Evolutionary conservation across 2,797 vertebrate species (phyloP).

Genomic region (Cryptoprocta ferox): DNA sequence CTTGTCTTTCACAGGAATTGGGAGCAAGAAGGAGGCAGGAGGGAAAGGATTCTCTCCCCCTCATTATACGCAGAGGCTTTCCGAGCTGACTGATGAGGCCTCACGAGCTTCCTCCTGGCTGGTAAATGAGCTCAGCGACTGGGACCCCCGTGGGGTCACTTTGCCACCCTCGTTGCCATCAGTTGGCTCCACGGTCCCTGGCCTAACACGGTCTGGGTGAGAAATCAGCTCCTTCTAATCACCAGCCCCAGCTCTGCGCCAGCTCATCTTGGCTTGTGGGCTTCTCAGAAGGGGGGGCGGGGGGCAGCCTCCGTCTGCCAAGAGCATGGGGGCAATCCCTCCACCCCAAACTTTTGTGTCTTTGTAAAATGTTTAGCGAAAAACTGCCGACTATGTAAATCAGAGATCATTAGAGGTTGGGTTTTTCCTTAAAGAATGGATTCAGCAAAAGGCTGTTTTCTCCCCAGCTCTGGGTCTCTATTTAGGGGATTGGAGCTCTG

Average conservation of each 20-base stretch:
- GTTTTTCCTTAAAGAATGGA: conserved; percentile 86
- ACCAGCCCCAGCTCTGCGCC: neutral
- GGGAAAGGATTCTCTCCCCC: neutral
- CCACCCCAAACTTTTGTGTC: conserved; percentile 81
- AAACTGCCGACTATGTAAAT: conserved; percentile 88
- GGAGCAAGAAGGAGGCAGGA: neutral
- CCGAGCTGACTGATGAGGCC: neutral
- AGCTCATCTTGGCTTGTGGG: neutral
- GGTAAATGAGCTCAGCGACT: neutral
- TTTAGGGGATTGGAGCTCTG: conserved; percentile 89
- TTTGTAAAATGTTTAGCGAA: conserved; percentile 81
- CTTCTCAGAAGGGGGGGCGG: conserved; percentile 58
- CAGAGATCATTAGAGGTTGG: conserved; percentile 88
- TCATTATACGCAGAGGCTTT: neutral
- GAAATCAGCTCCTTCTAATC: neutral
- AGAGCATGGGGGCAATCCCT: conserved; percentile 55
- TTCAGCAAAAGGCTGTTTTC: conserved; percentile 96
- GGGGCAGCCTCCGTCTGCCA: conserved; percentile 69
- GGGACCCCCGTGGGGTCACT: fast-evolving
- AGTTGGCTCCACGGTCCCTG: neutral
- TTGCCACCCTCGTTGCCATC: neutral
- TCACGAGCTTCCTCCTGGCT: neutral
- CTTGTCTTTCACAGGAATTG: neutral
- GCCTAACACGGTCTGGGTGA: neutral
- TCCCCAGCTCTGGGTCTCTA: conserved; percentile 91